Percentiles rank a stretch among this genome's conserved stretches.
Conservation (phyloP, 2,113 vertebrate genomes). For the Vidua macroura region DNA sequence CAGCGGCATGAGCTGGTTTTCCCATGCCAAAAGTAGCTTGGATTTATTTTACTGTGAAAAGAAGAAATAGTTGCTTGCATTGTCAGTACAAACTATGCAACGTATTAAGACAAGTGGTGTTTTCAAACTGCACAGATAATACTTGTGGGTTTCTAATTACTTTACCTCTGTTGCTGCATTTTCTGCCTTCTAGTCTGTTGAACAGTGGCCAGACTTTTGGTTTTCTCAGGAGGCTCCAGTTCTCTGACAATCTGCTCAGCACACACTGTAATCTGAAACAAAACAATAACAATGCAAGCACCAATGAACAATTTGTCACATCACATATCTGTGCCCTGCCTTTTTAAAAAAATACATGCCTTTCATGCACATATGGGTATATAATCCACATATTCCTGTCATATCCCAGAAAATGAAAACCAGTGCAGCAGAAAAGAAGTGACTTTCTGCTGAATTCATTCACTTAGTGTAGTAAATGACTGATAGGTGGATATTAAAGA, state of each 20-base stretch:
- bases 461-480: neutral
- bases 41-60: neutral
- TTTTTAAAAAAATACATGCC: neutral
- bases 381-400: neutral
- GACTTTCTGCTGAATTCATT: neutral
- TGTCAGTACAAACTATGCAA: neutral
- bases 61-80: neutral
- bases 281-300: neutral
- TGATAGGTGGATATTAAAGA: neutral
- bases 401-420: neutral
- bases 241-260: constrained; percentile 86
- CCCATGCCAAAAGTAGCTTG: neutral
- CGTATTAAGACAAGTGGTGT: neutral
- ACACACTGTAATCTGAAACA: constrained; percentile 83
- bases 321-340: neutral
- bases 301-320: neutral
- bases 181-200: constrained; percentile 87
- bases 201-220: constrained; percentile 75
- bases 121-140: neutral
- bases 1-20: neutral
- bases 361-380: neutral
- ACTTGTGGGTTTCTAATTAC: neutral
- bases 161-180: constrained; percentile 81
- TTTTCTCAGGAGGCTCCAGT: constrained; percentile 80
- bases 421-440: neutral